Evolutionary conservation across 2,797 vertebrate genomes (phyloP), one percentile per base, ranked within the genome.

Genomic region (Phoxinus dragarum): DNA sequence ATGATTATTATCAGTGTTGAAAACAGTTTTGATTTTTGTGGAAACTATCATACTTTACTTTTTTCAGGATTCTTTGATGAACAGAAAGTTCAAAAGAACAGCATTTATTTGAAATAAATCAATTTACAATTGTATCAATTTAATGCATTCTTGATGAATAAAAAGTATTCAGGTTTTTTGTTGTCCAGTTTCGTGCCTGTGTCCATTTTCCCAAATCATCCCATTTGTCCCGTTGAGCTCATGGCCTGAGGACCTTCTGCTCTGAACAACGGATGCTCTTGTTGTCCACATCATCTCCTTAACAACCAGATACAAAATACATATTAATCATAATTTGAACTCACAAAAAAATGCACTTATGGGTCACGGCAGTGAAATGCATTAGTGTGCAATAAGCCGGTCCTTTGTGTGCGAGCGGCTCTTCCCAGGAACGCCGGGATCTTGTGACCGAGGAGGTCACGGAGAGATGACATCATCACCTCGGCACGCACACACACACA

Each of bases 271-370:
- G 90, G 94, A 91, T 90, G 92, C 95, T 95, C 93, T 99, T 99
- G 98, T 99, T 97, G 96, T 94, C 94, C 89, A 91, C 92, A 90
- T 94, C 92, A 92, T 94, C 94, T 91, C 93, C 95, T 95, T 92
- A 89, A 93, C 93, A 93, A 93, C 91, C 96, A 97, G 97, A 98
- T 96, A 96, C 95, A 94, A 96, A 95, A 94, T 93, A 93, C 96
- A 97, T 97, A 98, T 99, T 98, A 98, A 98, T 99, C 97, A 98
- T 97, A 95, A 93, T 96, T 98, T 97, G 96, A 96, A 95, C 95
- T 95, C 95, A 96, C 94, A 95, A 94, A 96, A 95, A 96, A 95
- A 96, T 94, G 91, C 92, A 96, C 95, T 97, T 95, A 92, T 94
- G 94, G 95, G 95, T 95, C 97, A 96, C 93, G 94, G 94, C 94